Base-by-base conservation (phyloP, 2,797 vertebrate genomes). In the Enteromius fasciolatus region DNA sequence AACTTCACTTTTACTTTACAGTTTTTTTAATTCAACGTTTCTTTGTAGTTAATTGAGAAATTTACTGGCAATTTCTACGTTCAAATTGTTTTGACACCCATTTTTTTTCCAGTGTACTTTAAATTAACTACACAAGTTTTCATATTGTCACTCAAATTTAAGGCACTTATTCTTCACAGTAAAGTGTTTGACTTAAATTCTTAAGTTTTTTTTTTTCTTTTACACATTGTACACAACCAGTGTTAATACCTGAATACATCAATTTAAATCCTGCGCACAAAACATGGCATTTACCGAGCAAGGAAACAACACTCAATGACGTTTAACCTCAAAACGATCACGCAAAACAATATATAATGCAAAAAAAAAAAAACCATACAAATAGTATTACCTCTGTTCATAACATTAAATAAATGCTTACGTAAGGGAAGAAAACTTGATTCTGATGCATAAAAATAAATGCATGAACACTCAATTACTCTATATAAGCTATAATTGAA, bases 91-190 rank as follows among this genome's bases (percentile, higher is more conserved):
- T 63, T 63, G 28, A 31, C 25, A 63, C 28, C 28, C 7, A 5
- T 63, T 63, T 63, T 57, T 54, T 52, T 23, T 23, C 23, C 10
- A 57, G 54, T n/a, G n/a, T 39, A 57, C 64, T 41, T 69, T 31
- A 8, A 17, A 31, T 59, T n/a, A 44, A 41, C 23, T 33, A 28
- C 67, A 72, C 52, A 54, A 64, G 15, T 41, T 14, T 44, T 59
- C 1, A 68, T 66, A 44, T n/a, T 54, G 33, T 54, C 44, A 57
- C 18, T 76, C 39, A 36, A 68, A 63, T 74, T 48, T 68, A 82
- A 82, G 72, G 72, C 80, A 76, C 50, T 67, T 75, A 44, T 46
- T 73, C 14, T 52, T 74, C 31, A 74, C 59, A 67, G 33, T 41
- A 46, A 41, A 68, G 46, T 18, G 36, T 76, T 82, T 57, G 10